Conservation (phyloP, 2,888 invertebrate species). For the Oscheius myriophilus region DNA sequence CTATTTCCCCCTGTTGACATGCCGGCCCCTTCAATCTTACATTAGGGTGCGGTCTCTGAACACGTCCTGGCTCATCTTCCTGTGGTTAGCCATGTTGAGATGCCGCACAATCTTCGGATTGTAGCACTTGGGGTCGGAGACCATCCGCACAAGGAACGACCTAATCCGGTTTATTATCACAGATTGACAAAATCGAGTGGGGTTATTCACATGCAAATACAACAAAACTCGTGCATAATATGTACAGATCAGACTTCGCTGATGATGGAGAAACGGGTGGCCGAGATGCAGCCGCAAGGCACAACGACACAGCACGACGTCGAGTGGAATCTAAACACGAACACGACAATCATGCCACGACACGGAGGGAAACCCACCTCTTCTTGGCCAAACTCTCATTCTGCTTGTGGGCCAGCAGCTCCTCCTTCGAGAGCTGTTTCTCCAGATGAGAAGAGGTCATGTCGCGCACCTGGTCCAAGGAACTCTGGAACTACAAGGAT, state of each 20-base stretch:
- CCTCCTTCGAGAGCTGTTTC: slow-evolving; percentile 53
- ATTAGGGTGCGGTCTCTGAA: slow-evolving; percentile 66
- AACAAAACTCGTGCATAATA: neutral
- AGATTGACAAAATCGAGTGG: neutral
- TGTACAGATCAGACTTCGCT: neutral
- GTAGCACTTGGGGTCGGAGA: slow-evolving; percentile 89
- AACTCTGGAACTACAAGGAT: slow-evolving; percentile 4
- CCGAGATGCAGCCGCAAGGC: slow-evolving; percentile 1
- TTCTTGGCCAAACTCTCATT: slow-evolving; percentile 87
- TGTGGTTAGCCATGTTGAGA: slow-evolving; percentile 68
- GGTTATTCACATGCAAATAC: neutral
- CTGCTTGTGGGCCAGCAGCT: slow-evolving; percentile 64
- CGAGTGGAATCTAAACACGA: neutral
- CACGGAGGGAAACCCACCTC: slow-evolving; percentile 73
- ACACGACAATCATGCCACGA: neutral
- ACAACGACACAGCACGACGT: slow-evolving; percentile 3
- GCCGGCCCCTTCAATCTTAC: too few relatives aligned
- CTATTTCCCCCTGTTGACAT: too few relatives aligned
- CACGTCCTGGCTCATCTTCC: slow-evolving; percentile 72
- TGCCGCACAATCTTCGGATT: slow-evolving; percentile 82
- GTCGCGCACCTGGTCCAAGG: slow-evolving; percentile 7
- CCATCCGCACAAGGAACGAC: slow-evolving; percentile 94
- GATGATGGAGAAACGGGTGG: neutral
- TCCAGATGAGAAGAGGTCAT: slow-evolving; percentile 29
- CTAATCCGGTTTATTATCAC: slow-evolving; percentile 26